Conservation (phyloP, 2,113 vertebrate species). For the Gorsachius goisagi region DNA sequence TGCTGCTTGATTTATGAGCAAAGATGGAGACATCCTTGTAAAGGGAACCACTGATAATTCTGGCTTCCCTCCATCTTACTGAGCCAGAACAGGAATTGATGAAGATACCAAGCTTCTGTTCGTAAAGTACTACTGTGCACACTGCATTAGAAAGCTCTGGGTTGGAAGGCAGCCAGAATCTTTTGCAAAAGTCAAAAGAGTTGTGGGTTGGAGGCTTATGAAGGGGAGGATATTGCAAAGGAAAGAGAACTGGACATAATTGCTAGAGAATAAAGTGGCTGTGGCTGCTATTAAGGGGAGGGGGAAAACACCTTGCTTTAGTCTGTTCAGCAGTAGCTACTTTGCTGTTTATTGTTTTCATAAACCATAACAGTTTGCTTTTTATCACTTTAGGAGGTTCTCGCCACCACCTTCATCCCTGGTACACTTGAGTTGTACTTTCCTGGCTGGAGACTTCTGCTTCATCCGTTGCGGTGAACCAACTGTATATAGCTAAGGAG, state of each 20-base stretch:
- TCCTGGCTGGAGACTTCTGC: not conserved
- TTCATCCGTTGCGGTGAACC: not conserved
- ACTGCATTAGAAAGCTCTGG: not conserved
- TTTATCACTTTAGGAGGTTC: not conserved
- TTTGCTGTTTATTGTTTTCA: not conserved
- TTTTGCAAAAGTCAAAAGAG: not conserved
- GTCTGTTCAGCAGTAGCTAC: not conserved
- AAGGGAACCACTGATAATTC: not conserved
- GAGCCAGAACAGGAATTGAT: not conserved
- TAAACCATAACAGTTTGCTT: not conserved
- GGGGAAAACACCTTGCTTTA: accelerated
- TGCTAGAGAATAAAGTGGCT: not conserved
- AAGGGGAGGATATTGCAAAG: not conserved
- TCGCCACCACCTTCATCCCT: not conserved
- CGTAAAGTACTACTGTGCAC: not conserved
- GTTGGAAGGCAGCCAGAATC: not conserved
- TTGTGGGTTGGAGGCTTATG: not conserved
- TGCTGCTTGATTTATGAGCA: not conserved
- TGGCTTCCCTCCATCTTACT: not conserved
- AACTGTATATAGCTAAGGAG: not conserved
- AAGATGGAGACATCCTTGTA: not conserved
- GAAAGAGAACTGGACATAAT: not conserved
- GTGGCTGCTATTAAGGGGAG: not conserved
- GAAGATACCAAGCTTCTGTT: not conserved
- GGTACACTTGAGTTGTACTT: not conserved